A percentile compares a stretch with the other conserved stretches of the same genome.
These are phyloP conservation scores for Grammomys dolichurus DNA, from an alignment of 2,113 vertebrate genomes.

Conservation along the genomic window DNA sequence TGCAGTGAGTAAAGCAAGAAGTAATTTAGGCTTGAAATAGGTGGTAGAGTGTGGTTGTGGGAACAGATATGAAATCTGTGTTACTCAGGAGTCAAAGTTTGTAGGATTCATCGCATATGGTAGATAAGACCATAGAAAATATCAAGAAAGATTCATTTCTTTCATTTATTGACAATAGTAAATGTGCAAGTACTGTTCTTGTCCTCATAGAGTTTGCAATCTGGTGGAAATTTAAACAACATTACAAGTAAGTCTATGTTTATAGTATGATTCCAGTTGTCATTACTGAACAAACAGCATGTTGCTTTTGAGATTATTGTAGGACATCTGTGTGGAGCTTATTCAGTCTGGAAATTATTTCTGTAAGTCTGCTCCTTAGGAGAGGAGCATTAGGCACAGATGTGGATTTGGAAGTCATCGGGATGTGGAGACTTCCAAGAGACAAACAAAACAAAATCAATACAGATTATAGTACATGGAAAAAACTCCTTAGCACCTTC, in stretches of 20 bases:
- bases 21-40: conserved; percentile 21
- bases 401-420: conserved; percentile 43
- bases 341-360: conserved; percentile 50
- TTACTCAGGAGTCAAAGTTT: conserved; percentile 30
- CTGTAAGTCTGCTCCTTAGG: conserved; percentile 13
- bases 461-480: background rate
- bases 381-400: conserved; percentile 30
- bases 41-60: background rate
- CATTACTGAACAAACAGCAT: conserved; percentile 54
- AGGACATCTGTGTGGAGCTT: conserved; percentile 5
- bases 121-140: conserved; percentile 12
- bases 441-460: conserved; percentile 25
- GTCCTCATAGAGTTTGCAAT: conserved; percentile 45
- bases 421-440: conserved; percentile 18
- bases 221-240: conserved; percentile 25
- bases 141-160: conserved; percentile 21
- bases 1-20: conserved; percentile 5
- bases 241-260: conserved; percentile 24
- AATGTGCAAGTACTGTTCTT: conserved; percentile 34
- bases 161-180: background rate
- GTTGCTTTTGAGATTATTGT: conserved; percentile 29
- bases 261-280: background rate
- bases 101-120: background rate
- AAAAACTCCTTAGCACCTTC: background rate
- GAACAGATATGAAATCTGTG: background rate